Evolutionary conservation across 1,140 invertebrate genomes (phyloP).

Genomic region (Pemphigus obesinymphae): DNA sequence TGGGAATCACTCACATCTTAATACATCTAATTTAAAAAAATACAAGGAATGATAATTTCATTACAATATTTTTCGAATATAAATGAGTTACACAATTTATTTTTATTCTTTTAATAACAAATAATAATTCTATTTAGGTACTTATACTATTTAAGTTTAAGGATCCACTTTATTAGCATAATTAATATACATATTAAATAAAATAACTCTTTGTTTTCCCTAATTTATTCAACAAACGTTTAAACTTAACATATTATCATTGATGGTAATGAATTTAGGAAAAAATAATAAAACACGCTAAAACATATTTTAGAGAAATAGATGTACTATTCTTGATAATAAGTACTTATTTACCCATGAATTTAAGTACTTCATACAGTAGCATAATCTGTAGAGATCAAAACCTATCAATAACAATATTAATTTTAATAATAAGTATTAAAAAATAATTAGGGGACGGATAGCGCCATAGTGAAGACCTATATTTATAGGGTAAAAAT

Average conservation of each 20-base stretch:
- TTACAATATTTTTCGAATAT: not conserved
- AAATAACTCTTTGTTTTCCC: not conserved
- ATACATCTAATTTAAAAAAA: not conserved
- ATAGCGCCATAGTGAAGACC: not conserved
- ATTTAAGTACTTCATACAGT: constrained; percentile 11
- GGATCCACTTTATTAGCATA: not conserved
- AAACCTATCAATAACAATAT: not conserved
- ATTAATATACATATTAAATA: not conserved
- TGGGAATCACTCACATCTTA: too few relatives aligned
- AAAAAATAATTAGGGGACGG: not conserved
- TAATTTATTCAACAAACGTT: constrained; percentile 5
- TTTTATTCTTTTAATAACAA: not conserved
- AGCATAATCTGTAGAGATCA: constrained; percentile 15
- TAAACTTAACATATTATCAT: not conserved
- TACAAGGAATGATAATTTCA: constrained; percentile 2
- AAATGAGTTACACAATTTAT: not conserved
- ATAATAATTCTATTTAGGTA: not conserved
- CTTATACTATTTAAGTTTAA: too few relatives aligned
- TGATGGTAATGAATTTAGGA: too few relatives aligned
- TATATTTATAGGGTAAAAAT: not conserved
- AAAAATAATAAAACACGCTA: not conserved
- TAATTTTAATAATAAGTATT: not conserved
- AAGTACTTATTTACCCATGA: not conserved
- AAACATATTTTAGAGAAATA: not conserved
- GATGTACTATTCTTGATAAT: not conserved